These are phyloP conservation scores for Temnothorax rugatulus DNA, from an alignment of 2,888 invertebrate species.

Conservation along the genomic window DNA sequence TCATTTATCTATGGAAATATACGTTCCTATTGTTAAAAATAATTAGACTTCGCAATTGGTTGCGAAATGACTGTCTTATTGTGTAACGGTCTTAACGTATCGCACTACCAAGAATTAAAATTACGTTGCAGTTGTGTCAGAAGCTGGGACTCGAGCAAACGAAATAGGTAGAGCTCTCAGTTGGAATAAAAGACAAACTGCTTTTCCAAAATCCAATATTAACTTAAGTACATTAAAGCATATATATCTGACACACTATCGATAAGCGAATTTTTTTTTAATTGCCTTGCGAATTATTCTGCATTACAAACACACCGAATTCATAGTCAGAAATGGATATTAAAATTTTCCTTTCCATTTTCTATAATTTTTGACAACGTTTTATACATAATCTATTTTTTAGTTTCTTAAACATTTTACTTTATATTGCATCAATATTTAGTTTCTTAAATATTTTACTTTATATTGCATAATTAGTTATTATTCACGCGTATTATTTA, in stretches of 20 bases:
- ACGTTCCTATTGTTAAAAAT: not conserved
- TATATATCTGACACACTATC: not conserved
- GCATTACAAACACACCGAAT: not conserved
- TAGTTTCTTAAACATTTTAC: not conserved
- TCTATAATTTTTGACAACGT: not conserved
- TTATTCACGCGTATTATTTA: not conserved
- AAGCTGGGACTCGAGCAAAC: not conserved
- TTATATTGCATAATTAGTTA: not conserved
- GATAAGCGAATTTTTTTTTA: not conserved
- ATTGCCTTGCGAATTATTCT: not conserved
- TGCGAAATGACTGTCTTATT: not conserved
- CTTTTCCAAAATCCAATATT: not conserved
- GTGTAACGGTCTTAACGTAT: no score
- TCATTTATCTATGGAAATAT: not conserved
- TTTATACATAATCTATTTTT: not conserved
- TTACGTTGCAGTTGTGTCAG: not conserved
- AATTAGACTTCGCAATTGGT: slow-evolving; percentile 31
- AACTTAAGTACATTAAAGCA: not conserved
- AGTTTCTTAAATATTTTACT: not conserved
- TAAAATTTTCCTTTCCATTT: not conserved
- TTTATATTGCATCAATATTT: no score
- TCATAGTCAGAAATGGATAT: not conserved
- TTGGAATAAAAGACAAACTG: not conserved
- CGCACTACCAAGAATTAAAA: not conserved
- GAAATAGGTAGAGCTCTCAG: not conserved